Conservation (phyloP, 2,888 invertebrate species). For the Melanostoma mellinum region DNA sequence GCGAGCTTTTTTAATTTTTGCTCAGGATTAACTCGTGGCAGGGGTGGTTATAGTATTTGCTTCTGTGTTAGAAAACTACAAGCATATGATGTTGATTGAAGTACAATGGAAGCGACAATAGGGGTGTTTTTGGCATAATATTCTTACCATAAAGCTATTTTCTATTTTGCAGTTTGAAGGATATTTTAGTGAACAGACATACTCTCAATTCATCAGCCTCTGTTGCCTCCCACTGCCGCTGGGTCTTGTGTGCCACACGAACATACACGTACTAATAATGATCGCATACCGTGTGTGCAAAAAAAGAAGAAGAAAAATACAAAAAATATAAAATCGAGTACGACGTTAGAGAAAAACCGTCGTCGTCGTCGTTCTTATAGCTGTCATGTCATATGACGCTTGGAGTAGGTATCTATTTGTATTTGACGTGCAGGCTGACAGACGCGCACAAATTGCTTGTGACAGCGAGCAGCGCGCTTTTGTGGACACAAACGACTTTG, state of each 20-base stretch:
- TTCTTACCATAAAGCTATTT: constrained; percentile 62
- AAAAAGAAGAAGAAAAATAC: too few species aligned
- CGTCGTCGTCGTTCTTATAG: constrained; percentile 32
- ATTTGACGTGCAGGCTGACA: constrained; percentile 62
- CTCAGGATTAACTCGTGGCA: constrained; percentile 39
- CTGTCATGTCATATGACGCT: constrained; percentile 32
- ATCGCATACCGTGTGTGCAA: constrained; percentile 55
- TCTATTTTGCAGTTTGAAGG: constrained; percentile 69
- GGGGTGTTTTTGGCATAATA: constrained; percentile 42
- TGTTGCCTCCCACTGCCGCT: background rate
- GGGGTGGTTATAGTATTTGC: constrained; percentile 3
- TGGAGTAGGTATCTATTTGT: constrained; percentile 57
- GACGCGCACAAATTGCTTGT: constrained; percentile 69
- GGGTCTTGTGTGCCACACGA: constrained; percentile 44
- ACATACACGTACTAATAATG: constrained; percentile 66
- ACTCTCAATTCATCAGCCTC: constrained; percentile 25
- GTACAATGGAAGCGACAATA: constrained; percentile 59
- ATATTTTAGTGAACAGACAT: constrained; percentile 69
- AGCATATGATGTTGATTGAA: constrained; percentile 71
- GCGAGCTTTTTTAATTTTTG: constrained; percentile 16
- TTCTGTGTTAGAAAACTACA: background rate
- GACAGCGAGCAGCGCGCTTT: constrained; percentile 68
- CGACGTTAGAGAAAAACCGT: constrained; percentile 52
- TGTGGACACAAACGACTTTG: constrained; percentile 66
- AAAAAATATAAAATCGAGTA: constrained; percentile 21